Conservation (phyloP, 2,797 vertebrate species). For the Artibeus lituratus region DNA sequence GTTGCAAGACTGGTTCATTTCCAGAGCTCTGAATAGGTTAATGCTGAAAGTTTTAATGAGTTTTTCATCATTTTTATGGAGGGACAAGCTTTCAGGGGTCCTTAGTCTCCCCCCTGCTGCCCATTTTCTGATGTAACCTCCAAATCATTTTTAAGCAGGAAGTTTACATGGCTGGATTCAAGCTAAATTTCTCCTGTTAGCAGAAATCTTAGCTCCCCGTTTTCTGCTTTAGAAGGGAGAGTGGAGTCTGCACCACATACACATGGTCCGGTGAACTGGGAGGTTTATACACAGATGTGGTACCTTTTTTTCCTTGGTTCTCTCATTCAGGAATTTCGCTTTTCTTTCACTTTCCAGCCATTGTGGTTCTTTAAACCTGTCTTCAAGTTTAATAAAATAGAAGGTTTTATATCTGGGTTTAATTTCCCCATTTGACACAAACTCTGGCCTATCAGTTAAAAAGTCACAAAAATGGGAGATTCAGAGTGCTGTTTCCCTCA, state of each 20-base stretch:
- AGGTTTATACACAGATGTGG: background rate
- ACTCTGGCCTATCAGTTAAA: background rate
- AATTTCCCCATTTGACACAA: background rate
- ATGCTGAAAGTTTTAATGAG: background rate
- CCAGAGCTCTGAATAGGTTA: background rate
- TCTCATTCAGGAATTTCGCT: background rate
- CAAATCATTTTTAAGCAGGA: background rate
- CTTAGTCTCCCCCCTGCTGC: no score
- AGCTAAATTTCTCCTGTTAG: background rate
- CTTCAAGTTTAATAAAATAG: background rate
- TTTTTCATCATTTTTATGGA: background rate
- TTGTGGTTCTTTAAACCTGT: background rate
- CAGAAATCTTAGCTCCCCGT: background rate
- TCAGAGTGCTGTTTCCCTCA: background rate
- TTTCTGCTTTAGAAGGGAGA: background rate
- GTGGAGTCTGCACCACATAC: fast-evolving
- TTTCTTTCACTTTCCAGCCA: background rate
- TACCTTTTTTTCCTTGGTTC: background rate
- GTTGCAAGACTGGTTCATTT: background rate
- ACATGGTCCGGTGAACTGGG: background rate
- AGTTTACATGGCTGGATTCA: background rate
- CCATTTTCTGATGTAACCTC: background rate
- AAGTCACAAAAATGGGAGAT: background rate
- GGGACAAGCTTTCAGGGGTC: background rate
- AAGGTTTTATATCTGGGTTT: background rate